Conservation (phyloP, 1,140 invertebrate species). For the Chrysoperla carnea region DNA sequence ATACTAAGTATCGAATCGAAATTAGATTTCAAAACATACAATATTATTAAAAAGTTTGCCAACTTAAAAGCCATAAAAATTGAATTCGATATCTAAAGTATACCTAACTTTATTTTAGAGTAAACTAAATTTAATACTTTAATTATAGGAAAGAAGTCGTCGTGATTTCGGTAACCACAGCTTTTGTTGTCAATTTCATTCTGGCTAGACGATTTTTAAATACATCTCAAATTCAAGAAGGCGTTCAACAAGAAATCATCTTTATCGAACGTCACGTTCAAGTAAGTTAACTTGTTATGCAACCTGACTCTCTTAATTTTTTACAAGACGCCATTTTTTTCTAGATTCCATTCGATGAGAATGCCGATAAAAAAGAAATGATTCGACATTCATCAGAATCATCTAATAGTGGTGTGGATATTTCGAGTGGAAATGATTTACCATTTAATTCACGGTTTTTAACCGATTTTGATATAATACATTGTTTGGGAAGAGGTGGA, state of each 20-base stretch:
- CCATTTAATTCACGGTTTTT: conserved; percentile 56
- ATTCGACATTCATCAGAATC: conserved; percentile 13
- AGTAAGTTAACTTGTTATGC: conserved; percentile 9
- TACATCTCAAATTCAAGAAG: too few relatives aligned
- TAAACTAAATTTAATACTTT: too few relatives aligned
- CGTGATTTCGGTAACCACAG: conserved; percentile 44
- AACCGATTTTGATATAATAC: conserved; percentile 70
- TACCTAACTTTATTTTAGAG: too few relatives aligned
- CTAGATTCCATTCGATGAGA: conserved; percentile 13
- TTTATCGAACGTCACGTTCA: conserved; percentile 24
- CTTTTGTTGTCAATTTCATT: conserved; percentile 39
- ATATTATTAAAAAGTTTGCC: too few relatives aligned
- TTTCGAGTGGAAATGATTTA: conserved; percentile 9
- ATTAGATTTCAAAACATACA: too few relatives aligned
- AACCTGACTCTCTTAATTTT: too few relatives aligned
- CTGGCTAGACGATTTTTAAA: conserved; percentile 25
- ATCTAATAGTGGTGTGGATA: too few relatives aligned
- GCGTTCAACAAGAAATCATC: conserved; percentile 15
- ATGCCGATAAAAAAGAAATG: conserved; percentile 24
- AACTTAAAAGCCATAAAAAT: too few relatives aligned
- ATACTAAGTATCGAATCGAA: too few relatives aligned
- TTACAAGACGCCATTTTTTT: conserved; percentile 1
- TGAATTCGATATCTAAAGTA: too few relatives aligned
- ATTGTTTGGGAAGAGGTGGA: conserved; percentile 80
- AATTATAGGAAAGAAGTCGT: conserved; percentile 49